Conservation (phyloP, 2,113 vertebrate genomes). For the Hydrolagus affinis region DNA sequence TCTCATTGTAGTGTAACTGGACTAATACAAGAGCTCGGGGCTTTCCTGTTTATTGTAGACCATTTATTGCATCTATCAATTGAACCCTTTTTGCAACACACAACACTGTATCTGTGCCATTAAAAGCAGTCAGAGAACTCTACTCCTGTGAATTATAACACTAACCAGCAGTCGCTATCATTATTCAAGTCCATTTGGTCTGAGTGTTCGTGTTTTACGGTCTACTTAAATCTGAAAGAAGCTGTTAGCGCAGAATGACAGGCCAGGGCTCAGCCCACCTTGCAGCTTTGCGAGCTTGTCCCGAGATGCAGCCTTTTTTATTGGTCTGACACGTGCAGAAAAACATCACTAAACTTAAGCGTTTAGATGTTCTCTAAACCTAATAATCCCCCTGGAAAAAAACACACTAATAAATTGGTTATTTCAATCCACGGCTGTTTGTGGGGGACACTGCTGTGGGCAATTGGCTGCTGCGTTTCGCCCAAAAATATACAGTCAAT, state of each 20-base stretch:
- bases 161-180: neutral
- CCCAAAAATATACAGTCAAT: too few species aligned
- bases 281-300: neutral
- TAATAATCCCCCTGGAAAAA: too few species aligned
- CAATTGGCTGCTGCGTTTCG: too few species aligned
- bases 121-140: neutral
- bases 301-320: neutral
- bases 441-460: too few species aligned
- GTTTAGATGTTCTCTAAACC: too few species aligned
- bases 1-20: too few species aligned
- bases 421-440: too few species aligned
- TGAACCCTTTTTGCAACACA: neutral
- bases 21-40: too few species aligned
- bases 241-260: neutral
- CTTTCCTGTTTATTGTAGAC: too few species aligned
- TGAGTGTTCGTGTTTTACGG: neutral
- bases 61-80: neutral
- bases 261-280: neutral
- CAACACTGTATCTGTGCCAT: neutral
- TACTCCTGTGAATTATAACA: neutral
- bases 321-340: too few species aligned
- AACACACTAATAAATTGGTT: too few species aligned
- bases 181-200: neutral
- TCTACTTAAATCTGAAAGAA: neutral
- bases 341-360: too few species aligned